Percentiles rank a stretch among this genome's conserved stretches.
These are phyloP conservation scores for Gyrodactylus salaris DNA, from an alignment of 1,140 invertebrate species.

Conservation along the genomic window DNA sequence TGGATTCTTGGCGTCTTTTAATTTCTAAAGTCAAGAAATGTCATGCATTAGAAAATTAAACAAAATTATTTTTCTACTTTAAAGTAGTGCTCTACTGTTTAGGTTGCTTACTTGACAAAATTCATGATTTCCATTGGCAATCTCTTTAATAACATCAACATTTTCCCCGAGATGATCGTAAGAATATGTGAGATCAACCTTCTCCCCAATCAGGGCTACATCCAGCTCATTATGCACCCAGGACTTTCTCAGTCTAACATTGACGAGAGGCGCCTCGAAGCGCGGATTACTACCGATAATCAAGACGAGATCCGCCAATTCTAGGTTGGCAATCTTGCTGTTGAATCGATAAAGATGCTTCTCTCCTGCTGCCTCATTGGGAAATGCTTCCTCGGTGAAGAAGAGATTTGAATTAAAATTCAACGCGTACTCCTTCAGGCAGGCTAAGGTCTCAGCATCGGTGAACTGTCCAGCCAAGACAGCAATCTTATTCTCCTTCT, in stretches of 20 bases:
- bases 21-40: slow-evolving; percentile 18
- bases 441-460: slow-evolving; percentile 56
- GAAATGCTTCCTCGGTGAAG: slow-evolving; percentile 59
- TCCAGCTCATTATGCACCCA: slow-evolving; percentile 23
- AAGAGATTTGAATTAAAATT: slow-evolving; percentile 44
- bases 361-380: slow-evolving; percentile 27
- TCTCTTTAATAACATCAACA: slow-evolving; percentile 32
- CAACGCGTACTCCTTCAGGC: slow-evolving; percentile 75
- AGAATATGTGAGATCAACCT: slow-evolving; percentile 56
- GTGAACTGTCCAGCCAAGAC: slow-evolving; percentile 54
- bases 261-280: slow-evolving; percentile 80
- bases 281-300: slow-evolving; percentile 81
- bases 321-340: slow-evolving; percentile 45
- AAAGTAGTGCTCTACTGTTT: neutral
- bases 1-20: slow-evolving; percentile 46
- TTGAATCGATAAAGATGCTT: slow-evolving; percentile 52
- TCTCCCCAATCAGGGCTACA: slow-evolving; percentile 43
- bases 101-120: slow-evolving; percentile 27
- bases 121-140: slow-evolving; percentile 37
- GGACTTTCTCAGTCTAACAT: slow-evolving; percentile 58
- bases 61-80: neutral
- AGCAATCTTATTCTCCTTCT: slow-evolving; percentile 28
- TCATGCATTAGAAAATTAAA: no score
- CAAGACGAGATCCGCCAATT: slow-evolving; percentile 63
- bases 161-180: slow-evolving; percentile 44